These are phyloP conservation scores for Carlito syrichta DNA, from an alignment of 2,113 vertebrate species.

Conservation along the genomic window DNA sequence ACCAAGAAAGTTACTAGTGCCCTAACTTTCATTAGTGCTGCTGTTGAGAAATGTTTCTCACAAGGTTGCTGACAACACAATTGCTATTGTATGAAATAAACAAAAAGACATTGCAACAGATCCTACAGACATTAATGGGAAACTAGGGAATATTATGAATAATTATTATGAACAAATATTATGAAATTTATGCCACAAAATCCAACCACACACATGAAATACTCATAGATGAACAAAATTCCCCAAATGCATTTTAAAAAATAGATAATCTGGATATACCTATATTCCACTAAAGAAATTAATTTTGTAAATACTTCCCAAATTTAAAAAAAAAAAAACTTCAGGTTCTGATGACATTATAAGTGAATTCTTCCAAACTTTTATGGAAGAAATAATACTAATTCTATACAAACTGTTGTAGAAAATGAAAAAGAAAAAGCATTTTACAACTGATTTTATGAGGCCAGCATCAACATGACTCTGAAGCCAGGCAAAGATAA, in stretches of 20 bases:
- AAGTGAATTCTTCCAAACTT: neutral
- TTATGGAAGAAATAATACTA: neutral
- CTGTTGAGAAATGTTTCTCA: neutral
- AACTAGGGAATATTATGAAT: neutral
- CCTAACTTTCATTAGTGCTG: neutral
- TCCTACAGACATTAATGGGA: neutral
- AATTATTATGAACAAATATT: no score
- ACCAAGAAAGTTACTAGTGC: neutral
- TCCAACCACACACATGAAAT: neutral
- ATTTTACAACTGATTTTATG: neutral
- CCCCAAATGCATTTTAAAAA: neutral
- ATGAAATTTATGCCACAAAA: neutral
- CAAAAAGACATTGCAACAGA: neutral
- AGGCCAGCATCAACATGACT: neutral
- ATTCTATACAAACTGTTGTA: neutral
- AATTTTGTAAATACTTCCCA: neutral
- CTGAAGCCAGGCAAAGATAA: neutral
- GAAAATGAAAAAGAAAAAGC: neutral
- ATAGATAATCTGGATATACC: neutral
- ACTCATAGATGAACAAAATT: neutral
- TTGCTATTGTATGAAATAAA: neutral
- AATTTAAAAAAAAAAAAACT: neutral
- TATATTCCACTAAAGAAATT: neutral
- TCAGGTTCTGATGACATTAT: neutral
- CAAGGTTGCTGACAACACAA: neutral